Evolutionary conservation across 23 tunicate genomes (phyloP).

Genomic region (Styela clava): DNA sequence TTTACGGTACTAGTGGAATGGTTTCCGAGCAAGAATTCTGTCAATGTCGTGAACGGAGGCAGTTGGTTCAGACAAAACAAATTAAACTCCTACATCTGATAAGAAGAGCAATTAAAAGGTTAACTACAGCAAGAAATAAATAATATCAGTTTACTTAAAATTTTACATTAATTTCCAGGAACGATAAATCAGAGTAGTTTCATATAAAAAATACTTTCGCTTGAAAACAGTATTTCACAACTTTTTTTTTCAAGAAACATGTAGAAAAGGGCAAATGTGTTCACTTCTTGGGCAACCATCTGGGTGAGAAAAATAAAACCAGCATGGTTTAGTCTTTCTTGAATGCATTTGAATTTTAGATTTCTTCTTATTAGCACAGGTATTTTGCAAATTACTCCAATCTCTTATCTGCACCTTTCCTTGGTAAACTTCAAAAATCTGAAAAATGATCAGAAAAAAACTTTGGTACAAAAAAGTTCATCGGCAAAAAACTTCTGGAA

Average conservation of each 20-base stretch:
- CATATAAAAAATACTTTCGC: too few relatives aligned
- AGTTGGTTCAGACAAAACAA: not conserved
- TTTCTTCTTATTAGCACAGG: conserved; percentile 16
- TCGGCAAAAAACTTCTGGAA: too few relatives aligned
- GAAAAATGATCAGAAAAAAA: conserved; percentile 1
- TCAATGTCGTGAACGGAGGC: too few relatives aligned
- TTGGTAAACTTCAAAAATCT: conserved; percentile 50
- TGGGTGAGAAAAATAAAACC: conserved; percentile 68
- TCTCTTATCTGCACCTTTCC: conserved; percentile 54
- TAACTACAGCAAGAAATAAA: too few relatives aligned
- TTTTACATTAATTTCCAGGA: too few relatives aligned
- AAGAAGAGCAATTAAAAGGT: too few relatives aligned
- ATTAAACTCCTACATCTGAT: not conserved
- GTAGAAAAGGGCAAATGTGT: conserved; percentile 47
- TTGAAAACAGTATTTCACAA: too few relatives aligned
- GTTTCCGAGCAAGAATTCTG: too few relatives aligned
- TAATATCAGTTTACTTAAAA: too few relatives aligned
- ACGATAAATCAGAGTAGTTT: too few relatives aligned
- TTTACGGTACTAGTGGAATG: too few relatives aligned
- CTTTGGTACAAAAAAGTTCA: not conserved
- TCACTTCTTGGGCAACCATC: conserved; percentile 66
- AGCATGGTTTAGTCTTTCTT: conserved; percentile 59
- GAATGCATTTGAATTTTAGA: not conserved
- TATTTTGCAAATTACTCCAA: conserved; percentile 21
- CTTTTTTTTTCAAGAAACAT: too few relatives aligned